phyloP scores from a whole-genome alignment of 2,113 vertebrate species.

The Epinephelus lanceolatus region DNA sequence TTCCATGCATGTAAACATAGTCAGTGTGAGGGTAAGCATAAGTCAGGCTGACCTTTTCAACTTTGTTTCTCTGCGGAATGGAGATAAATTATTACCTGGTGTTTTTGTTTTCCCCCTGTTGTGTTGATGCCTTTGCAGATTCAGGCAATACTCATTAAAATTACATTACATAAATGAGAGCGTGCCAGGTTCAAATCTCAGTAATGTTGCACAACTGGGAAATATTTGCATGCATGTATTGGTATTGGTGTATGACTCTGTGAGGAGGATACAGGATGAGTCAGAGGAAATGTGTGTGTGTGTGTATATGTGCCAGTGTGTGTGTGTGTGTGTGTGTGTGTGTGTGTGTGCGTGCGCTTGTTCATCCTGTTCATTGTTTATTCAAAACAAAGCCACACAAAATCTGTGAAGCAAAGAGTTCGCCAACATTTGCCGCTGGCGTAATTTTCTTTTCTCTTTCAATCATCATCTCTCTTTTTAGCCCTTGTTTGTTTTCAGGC shows the following conservation, averaged over 20 bases:
- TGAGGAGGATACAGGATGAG: constrained; percentile 44
- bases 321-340: not conserved
- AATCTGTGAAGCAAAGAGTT: constrained; percentile 39
- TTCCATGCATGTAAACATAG: too few relatives aligned
- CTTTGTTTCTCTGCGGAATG: constrained; percentile 5
- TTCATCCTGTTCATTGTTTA: constrained; percentile 44
- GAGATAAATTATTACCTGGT: constrained; percentile 39
- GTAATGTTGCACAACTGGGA: constrained; percentile 50
- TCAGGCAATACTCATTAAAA: constrained; percentile 65
- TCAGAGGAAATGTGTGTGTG: constrained; percentile 40
- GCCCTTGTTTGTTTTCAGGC: not conserved
- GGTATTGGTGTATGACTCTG: constrained; percentile 9
- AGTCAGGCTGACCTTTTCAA: constrained; percentile 32
- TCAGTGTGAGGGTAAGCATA: not conserved
- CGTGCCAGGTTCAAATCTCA: constrained; percentile 35
- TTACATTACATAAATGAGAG: constrained; percentile 56
- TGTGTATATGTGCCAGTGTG: not conserved
- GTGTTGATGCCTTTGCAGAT: constrained; percentile 54
- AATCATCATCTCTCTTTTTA: not conserved
- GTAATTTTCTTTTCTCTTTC: constrained; percentile 7
- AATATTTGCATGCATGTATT: constrained; percentile 35
- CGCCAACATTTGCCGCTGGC: constrained; percentile 28
- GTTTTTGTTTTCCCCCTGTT: constrained; percentile 26
- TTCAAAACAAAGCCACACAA: constrained; percentile 39
- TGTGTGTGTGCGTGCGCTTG: constrained; percentile 7